These are phyloP conservation scores for Apoda limacodes DNA, from an alignment of 2,888 invertebrate genomes.

Conservation along the genomic window DNA sequence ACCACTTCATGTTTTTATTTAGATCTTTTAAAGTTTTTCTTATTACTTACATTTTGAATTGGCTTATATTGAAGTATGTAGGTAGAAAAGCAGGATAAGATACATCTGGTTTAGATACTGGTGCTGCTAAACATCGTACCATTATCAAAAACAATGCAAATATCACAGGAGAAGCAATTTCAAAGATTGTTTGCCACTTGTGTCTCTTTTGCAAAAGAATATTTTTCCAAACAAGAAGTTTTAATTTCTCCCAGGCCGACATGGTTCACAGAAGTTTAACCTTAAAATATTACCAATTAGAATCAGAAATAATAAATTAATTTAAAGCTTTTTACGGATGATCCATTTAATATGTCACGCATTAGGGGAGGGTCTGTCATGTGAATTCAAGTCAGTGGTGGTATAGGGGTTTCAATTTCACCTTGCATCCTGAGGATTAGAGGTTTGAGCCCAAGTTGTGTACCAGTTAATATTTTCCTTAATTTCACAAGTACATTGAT, in stretches of 20 bases:
- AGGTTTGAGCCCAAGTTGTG: too few relatives aligned
- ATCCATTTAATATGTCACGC: too few relatives aligned
- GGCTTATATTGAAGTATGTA: slow-evolving; percentile 52
- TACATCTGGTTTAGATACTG: slow-evolving; percentile 56
- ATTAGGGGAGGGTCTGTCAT: too few relatives aligned
- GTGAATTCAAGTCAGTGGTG: too few relatives aligned
- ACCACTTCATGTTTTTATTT: too few relatives aligned
- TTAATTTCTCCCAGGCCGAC: slow-evolving; percentile 70
- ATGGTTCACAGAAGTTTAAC: slow-evolving; percentile 34
- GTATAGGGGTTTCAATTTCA: too few relatives aligned
- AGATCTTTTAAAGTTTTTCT: too few relatives aligned
- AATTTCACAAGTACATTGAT: too few relatives aligned
- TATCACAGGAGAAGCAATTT: slow-evolving; percentile 77
- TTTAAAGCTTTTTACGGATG: too few relatives aligned
- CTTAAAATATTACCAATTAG: slow-evolving; percentile 6
- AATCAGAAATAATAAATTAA: slow-evolving; percentile 3
- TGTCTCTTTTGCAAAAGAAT: slow-evolving; percentile 80
- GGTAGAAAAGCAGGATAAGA: slow-evolving; percentile 47
- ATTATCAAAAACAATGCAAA: slow-evolving; percentile 79
- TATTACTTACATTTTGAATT: slow-evolving; percentile 50
- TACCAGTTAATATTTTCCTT: too few relatives aligned
- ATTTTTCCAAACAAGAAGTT: slow-evolving; percentile 86
- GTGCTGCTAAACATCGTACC: slow-evolving; percentile 76
- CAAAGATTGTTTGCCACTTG: slow-evolving; percentile 77
- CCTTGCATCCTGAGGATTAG: too few relatives aligned